Base-by-base conservation (phyloP, 2,113 vertebrate species). In the human (Homo sapiens) region DNA sequence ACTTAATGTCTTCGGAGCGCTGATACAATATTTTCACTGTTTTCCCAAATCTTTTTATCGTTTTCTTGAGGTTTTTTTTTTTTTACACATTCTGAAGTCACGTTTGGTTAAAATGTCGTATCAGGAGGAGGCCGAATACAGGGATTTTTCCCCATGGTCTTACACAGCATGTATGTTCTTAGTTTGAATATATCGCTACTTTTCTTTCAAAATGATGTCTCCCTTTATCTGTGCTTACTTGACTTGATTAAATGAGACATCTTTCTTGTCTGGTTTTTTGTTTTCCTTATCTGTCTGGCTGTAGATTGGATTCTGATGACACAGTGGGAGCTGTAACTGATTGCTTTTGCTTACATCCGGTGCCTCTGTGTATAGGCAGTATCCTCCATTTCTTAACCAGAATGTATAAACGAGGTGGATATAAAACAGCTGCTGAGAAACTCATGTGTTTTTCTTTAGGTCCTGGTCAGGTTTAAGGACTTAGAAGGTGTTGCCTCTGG, bases 161-260 rank as follows among this genome's bases (percentile, higher is more conserved):
- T 68, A 73, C 57, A 86, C n/a, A 90, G 64, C 35, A 20, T 93
- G 40, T 84, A 25, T 89, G 94, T 90, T 95, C 76, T 85, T 92
- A 73, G 52, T 94, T 89, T 93, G 18, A 80, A 9, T 91, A 40
- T 84, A 50, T 55, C 82, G 68, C 57, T 85, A n/a, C 23, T 89
- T 91, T 94, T 76, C 9, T 94, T 93, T 85, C 84, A 81, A 25
- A 50, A 78, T 70, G 76, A 55, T 35, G 43, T 93, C 17, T 25
- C 43, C 13, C 38, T 18, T 72, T 75, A 75, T 32, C 43, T 57
- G 13, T 75, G 55, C 22, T 79, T 68, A 68, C 70, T 30, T 93
- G 45, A 48, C 43, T 68, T 76, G 7, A 81, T 87, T 84, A 86
- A 79, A n/a, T 61, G 72, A 85, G 73, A 5, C 22, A 16, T 90